These are phyloP conservation scores for Sinocyclocheilus maitianheensis DNA, from an alignment of 2,113 vertebrate species.

Conservation along the genomic window DNA sequence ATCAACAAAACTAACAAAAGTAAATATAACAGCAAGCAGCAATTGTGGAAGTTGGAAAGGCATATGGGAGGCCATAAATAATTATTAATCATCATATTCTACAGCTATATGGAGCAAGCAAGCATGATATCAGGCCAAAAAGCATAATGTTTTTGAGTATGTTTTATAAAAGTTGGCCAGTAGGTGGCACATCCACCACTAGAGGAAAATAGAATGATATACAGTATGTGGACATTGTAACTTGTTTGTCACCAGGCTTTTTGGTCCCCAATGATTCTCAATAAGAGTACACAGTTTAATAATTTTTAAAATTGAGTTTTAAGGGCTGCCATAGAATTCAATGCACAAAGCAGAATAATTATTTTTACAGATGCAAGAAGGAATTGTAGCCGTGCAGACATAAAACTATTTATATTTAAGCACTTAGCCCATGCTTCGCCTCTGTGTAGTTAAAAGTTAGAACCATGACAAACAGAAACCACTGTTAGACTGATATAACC, in stretches of 20 bases:
- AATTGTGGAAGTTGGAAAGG: background rate
- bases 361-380: background rate
- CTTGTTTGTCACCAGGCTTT: background rate
- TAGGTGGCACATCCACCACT: background rate
- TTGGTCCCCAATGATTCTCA: background rate
- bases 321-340: background rate
- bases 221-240: background rate
- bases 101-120: background rate
- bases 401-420: background rate
- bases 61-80: background rate
- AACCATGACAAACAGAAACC: conserved; percentile 18
- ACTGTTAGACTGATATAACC: background rate
- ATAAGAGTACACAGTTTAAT: background rate
- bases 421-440: background rate
- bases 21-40: background rate
- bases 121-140: background rate
- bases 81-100: background rate
- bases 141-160: background rate
- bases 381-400: background rate
- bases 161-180: background rate
- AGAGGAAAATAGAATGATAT: background rate
- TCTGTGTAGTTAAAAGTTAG: background rate
- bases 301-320: background rate
- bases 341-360: background rate
- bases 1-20: background rate